Evolutionary conservation across 2,113 vertebrate species (phyloP).

Genomic region (Carassius gibelio): DNA sequence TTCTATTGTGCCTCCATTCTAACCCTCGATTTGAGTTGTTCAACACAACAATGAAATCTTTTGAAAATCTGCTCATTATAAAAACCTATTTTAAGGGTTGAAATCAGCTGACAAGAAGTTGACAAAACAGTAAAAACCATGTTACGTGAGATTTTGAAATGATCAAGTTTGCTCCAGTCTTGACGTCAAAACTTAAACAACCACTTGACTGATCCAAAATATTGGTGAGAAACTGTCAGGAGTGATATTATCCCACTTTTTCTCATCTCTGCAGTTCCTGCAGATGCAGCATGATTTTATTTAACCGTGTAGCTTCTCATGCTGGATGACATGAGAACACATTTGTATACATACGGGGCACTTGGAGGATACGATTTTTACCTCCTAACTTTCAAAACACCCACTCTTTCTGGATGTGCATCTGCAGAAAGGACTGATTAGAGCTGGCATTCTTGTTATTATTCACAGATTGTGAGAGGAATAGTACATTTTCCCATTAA

Average conservation of each 20-base stretch:
- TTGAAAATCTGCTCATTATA: slow-evolving; percentile 7
- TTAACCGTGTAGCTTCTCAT: background rate
- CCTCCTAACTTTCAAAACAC: slow-evolving; percentile 2
- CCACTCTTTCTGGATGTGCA: background rate
- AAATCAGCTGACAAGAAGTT: background rate
- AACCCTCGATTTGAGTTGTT: background rate
- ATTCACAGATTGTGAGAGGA: background rate
- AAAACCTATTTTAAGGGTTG: background rate
- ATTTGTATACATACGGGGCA: background rate
- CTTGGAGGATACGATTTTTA: background rate
- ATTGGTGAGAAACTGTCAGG: slow-evolving; percentile 13
- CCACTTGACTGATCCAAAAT: slow-evolving; percentile 6
- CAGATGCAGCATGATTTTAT: background rate
- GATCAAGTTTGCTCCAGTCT: slow-evolving; percentile 9
- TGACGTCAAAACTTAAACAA: background rate
- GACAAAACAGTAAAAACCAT: background rate
- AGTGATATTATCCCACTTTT: background rate
- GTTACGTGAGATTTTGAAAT: slow-evolving; percentile 13
- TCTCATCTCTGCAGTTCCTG: too few species aligned
- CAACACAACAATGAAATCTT: background rate
- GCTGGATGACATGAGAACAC: background rate
- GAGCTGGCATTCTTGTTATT: background rate
- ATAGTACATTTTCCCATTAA: background rate
- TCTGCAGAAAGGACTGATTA: background rate
- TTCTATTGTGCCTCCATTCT: background rate